A percentile compares a stretch with the other conserved stretches of the same genome.
Evolutionary conservation across 1,140 invertebrate genomes (phyloP).

Genomic region (Coptotermes formosanus): DNA sequence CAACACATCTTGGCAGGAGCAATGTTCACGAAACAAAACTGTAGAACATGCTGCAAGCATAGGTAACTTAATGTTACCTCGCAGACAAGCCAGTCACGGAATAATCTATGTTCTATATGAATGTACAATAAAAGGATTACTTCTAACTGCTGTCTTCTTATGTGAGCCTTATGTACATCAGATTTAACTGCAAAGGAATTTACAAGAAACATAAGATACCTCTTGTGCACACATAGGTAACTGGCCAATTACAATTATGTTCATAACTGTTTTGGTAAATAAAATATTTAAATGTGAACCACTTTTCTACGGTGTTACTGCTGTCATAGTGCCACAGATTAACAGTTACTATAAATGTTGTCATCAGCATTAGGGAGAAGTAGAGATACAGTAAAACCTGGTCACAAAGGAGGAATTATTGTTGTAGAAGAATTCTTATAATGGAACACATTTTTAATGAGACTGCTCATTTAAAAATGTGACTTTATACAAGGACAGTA

Average conservation of each 20-base stretch:
- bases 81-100: background rate
- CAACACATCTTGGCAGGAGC: no score
- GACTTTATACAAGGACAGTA: background rate
- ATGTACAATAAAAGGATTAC: background rate
- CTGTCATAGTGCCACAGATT: background rate
- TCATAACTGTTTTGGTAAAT: background rate
- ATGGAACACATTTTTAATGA: background rate
- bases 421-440: background rate
- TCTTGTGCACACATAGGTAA: background rate
- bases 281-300: background rate
- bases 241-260: background rate
- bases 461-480: background rate
- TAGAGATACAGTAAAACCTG: background rate
- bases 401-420: background rate
- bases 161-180: background rate
- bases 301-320: background rate
- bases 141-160: background rate
- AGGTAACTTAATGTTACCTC: background rate
- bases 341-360: background rate
- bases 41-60: background rate
- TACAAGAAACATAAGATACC: background rate
- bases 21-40: no score
- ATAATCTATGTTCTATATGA: background rate
- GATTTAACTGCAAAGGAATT: background rate
- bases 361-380: background rate